Percentiles rank a stretch among this genome's conserved stretches.
Evolutionary conservation across 2,888 invertebrate species (phyloP).

Genomic region (Kryphioiulus occultus): DNA sequence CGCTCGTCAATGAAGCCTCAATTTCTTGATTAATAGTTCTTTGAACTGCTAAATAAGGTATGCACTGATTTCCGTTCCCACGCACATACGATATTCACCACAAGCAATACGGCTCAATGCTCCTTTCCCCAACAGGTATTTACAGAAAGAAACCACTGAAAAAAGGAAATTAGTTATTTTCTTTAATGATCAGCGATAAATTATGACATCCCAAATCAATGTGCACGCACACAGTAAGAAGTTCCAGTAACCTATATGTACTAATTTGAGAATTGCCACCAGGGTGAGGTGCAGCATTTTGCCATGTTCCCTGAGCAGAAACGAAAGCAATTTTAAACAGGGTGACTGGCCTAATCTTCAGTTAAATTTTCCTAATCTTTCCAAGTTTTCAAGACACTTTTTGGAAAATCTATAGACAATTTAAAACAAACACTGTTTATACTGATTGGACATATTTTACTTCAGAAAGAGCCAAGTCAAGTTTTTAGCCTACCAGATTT

Average conservation of each 20-base stretch:
- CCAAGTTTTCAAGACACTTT: too few species aligned
- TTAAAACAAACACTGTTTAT: too few species aligned
- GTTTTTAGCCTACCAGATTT: too few species aligned
- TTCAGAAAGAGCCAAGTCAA: too few species aligned
- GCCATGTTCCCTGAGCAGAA: not conserved
- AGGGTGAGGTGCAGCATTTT: too few species aligned
- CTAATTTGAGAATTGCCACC: too few species aligned
- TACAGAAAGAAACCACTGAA: not conserved
- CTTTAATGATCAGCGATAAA: not conserved
- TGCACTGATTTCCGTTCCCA: slow-evolving; percentile 1
- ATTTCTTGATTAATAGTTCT: slow-evolving; percentile 31
- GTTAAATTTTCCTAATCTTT: too few species aligned
- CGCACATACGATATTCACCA: not conserved
- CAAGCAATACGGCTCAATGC: not conserved
- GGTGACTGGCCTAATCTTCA: too few species aligned
- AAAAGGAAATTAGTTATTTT: not conserved
- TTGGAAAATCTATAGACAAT: too few species aligned
- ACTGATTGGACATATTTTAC: too few species aligned
- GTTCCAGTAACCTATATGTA: slow-evolving; percentile 28
- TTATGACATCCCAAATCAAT: not conserved
- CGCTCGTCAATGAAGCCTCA: not conserved
- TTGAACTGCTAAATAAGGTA: slow-evolving; percentile 16
- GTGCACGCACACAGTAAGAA: not conserved
- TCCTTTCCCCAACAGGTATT: not conserved
- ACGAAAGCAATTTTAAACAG: too few species aligned